Percentiles rank a stretch among this genome's conserved stretches.
Evolutionary conservation across 2,888 invertebrate species (phyloP).

Genomic region (Xylota sylvarum): DNA sequence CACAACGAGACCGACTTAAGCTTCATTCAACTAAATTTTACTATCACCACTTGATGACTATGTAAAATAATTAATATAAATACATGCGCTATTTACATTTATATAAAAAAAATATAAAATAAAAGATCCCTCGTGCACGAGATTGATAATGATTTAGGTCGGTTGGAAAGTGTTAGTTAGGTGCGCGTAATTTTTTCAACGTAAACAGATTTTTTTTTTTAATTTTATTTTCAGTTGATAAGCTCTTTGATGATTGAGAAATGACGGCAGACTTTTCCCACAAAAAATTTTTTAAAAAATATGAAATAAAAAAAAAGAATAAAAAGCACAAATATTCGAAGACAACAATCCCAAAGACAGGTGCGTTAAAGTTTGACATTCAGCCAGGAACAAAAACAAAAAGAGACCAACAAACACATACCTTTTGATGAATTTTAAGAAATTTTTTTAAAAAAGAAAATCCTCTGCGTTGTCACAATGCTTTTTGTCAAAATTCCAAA

Average conservation of each 20-base stretch:
- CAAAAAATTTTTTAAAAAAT: neutral
- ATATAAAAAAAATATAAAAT: constrained; percentile 18
- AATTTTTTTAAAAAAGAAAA: constrained; percentile 2
- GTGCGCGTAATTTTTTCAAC: constrained; percentile 59
- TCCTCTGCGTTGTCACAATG: constrained; percentile 52
- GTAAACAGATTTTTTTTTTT: constrained; percentile 44
- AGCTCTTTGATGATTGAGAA: constrained; percentile 50
- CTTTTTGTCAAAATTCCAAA: constrained; percentile 72
- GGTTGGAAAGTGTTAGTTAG: constrained; percentile 58
- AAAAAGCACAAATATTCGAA: too few relatives aligned
- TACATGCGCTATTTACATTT: constrained; percentile 17
- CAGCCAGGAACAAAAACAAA: neutral
- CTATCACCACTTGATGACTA: constrained; percentile 53
- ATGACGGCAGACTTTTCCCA: constrained; percentile 21
- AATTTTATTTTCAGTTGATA: constrained; percentile 32
- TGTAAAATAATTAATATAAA: constrained; percentile 15
- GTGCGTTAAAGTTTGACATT: constrained; percentile 50
- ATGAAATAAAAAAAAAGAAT: constrained; percentile 1
- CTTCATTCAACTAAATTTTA: constrained; percentile 75
- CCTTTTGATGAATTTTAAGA: neutral
- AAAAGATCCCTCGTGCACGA: constrained; percentile 62
- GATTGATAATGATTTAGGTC: constrained; percentile 75
- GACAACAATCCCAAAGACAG: constrained; percentile 37
- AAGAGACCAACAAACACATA: neutral
- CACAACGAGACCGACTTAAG: constrained; percentile 34